A percentile compares a stretch with the other conserved stretches of the same genome.
These are phyloP conservation scores for Machaerirhynchus nigripectus DNA, from an alignment of 2,113 vertebrate genomes.

Conservation along the genomic window DNA sequence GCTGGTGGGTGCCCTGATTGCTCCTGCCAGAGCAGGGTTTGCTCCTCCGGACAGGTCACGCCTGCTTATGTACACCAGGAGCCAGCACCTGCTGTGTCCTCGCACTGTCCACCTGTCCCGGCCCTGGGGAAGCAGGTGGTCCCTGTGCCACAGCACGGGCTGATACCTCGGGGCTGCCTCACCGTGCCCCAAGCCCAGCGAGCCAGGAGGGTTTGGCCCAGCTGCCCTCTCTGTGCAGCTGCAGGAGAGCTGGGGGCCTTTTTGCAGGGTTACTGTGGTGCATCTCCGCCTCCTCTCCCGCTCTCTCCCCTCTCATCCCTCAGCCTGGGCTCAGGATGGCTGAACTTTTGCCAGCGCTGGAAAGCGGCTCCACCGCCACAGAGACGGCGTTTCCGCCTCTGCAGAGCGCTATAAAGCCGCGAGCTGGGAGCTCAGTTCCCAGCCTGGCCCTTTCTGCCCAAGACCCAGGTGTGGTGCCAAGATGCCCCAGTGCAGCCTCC, in stretches of 20 bases:
- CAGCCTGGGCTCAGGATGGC: background rate
- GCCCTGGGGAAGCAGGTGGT: background rate
- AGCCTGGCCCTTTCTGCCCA: background rate
- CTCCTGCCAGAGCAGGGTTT: background rate
- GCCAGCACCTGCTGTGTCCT: background rate
- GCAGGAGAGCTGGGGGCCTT: background rate
- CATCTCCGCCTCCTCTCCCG: background rate
- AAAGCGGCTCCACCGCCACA: background rate
- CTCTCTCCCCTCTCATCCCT: background rate
- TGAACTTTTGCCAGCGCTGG: background rate
- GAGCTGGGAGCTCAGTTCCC: background rate
- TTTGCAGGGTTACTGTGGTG: background rate
- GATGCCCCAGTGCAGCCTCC: background rate
- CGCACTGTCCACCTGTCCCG: background rate
- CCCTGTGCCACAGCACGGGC: fast-evolving
- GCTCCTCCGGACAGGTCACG: background rate
- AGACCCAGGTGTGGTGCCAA: background rate
- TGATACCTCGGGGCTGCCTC: background rate
- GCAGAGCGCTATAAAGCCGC: background rate
- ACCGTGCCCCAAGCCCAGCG: background rate
- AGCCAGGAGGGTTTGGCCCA: background rate
- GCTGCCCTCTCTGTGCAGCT: background rate
- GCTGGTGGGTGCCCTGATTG: background rate
- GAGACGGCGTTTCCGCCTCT: background rate
- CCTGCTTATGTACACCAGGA: background rate